phyloP scores from a whole-genome alignment of 2,113 vertebrate genomes.

The Hystrix cristata region DNA sequence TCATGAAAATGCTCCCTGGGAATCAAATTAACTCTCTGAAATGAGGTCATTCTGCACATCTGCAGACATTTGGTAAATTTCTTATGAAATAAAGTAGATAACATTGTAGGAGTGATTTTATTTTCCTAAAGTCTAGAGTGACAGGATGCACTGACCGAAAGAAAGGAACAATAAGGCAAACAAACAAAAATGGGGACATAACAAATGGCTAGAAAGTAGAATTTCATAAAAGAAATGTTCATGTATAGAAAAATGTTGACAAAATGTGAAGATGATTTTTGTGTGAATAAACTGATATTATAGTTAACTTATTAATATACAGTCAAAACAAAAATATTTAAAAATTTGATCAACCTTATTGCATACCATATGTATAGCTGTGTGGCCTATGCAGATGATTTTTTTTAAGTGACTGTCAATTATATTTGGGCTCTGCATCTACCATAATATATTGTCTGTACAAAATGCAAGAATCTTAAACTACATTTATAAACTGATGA shows the following conservation, averaged over 20 bases:
- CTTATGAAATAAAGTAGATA: not conserved
- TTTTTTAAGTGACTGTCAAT: constrained; percentile 16
- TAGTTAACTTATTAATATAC: not conserved
- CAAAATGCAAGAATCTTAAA: not conserved
- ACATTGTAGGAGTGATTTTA: not conserved
- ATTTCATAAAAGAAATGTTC: not conserved
- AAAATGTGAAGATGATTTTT: not conserved
- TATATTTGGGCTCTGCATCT: not conserved
- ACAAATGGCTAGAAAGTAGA: not conserved
- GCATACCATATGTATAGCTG: not conserved
- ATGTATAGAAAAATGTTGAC: not conserved
- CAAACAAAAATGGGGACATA: not conserved
- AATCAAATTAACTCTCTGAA: constrained; percentile 30
- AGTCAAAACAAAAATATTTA: not conserved
- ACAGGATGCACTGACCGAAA: not conserved
- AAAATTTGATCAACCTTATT: not conserved
- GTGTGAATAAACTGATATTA: not conserved
- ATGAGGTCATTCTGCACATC: not conserved
- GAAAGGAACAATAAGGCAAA: not conserved
- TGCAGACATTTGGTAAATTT: not conserved
- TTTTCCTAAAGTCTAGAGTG: not conserved
- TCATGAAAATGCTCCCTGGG: not conserved
- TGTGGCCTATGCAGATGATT: not conserved
- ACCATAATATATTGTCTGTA: not conserved
- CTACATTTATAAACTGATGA: not conserved